These are phyloP conservation scores for Athalia circularis DNA, from an alignment of 2,888 invertebrate species.

Conservation along the genomic window DNA sequence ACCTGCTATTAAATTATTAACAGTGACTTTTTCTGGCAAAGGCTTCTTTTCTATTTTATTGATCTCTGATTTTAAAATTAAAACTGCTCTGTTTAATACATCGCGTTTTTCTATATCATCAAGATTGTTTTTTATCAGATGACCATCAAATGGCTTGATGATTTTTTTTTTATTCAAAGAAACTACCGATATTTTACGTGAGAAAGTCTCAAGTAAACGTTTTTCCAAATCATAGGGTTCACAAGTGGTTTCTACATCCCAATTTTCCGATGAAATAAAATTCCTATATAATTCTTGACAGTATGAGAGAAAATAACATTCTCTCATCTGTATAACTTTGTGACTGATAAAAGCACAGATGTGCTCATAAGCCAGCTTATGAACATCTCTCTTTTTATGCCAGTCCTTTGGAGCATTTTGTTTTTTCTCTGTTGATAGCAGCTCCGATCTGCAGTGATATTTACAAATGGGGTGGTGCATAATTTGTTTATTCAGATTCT, in stretches of 20 bases:
- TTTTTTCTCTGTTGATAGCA: conserved; percentile 33
- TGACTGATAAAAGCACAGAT: conserved; percentile 44
- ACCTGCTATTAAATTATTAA: conserved; percentile 50
- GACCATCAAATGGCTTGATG: conserved; percentile 49
- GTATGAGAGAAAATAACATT: conserved; percentile 42
- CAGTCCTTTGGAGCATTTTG: no score
- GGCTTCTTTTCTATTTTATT: conserved; percentile 45
- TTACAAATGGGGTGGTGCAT: conserved; percentile 45
- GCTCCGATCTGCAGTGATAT: conserved; percentile 27
- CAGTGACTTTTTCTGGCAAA: conserved; percentile 47
- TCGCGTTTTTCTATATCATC: conserved; percentile 47
- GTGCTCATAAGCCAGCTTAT: conserved; percentile 40
- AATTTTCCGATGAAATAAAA: conserved; percentile 18
- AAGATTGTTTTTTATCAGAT: conserved; percentile 50
- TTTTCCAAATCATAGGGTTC: conserved; percentile 49
- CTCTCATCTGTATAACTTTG: conserved; percentile 30
- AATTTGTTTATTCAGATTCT: conserved; percentile 34
- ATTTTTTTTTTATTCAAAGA: conserved; percentile 47
- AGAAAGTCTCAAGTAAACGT: conserved; percentile 44
- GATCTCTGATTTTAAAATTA: conserved; percentile 51
- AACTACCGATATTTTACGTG: conserved; percentile 44
- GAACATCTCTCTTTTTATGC: conserved; percentile 44
- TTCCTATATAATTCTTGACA: conserved; percentile 38
- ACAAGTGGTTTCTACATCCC: conserved; percentile 3
- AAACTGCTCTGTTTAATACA: conserved; percentile 50